phyloP scores from a whole-genome alignment of 2,888 invertebrate species.

The Pterobdella sp. region DNA sequence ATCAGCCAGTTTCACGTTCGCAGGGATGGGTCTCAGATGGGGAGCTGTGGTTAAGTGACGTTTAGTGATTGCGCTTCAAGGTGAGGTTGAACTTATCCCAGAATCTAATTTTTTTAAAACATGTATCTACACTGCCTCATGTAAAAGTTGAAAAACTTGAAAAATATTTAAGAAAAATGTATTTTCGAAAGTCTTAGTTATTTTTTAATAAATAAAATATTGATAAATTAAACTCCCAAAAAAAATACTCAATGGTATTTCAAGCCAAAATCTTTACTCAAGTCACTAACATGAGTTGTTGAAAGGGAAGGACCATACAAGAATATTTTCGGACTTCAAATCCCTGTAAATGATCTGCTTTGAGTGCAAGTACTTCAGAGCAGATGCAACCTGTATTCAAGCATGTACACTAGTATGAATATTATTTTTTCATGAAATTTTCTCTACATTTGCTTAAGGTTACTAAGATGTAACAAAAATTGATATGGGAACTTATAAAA shows the following conservation, averaged over 20 bases:
- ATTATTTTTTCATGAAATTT: neutral
- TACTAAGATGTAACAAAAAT: too few relatives aligned
- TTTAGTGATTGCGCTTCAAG: neutral
- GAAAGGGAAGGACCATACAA: constrained; percentile 89
- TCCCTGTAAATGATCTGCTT: constrained; percentile 83
- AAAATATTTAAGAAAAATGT: too few relatives aligned
- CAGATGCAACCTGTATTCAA: constrained; percentile 66
- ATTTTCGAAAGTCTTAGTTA: too few relatives aligned
- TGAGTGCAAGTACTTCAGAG: constrained; percentile 87
- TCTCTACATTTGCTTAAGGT: too few relatives aligned
- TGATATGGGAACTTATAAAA: too few relatives aligned
- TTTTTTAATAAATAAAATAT: too few relatives aligned
- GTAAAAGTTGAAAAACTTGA: too few relatives aligned
- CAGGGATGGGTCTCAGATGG: constrained; percentile 33
- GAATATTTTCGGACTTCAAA: constrained; percentile 88
- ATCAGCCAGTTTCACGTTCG: constrained; percentile 80
- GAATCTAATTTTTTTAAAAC: neutral
- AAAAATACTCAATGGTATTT: too few relatives aligned
- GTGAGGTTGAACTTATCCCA: neutral
- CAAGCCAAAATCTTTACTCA: too few relatives aligned
- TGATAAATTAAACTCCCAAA: too few relatives aligned
- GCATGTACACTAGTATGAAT: neutral
- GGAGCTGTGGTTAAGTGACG: neutral
- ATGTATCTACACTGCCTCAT: constrained; percentile 14
- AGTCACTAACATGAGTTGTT: too few relatives aligned